These are phyloP conservation scores for Euthynnus affinis DNA, from an alignment of 2,797 vertebrate genomes.

Conservation along the genomic window DNA sequence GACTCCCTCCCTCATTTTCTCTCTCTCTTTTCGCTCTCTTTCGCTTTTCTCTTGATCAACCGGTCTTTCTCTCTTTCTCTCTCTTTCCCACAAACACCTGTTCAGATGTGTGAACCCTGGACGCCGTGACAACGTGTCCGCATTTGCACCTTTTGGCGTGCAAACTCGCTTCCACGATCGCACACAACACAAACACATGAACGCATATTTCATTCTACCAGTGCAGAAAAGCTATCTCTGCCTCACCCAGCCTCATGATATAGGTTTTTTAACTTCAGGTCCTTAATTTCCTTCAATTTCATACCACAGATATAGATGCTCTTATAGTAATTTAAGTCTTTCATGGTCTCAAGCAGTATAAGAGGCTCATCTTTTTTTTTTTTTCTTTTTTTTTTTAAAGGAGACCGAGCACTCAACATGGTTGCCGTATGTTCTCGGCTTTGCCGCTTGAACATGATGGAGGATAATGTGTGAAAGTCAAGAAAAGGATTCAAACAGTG, in stretches of 20 bases:
- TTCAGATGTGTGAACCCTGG: slow-evolving; percentile 33
- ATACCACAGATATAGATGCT: slow-evolving; percentile 52
- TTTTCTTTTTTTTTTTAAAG: too few species aligned
- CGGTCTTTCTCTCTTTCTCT: neutral
- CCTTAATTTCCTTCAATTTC: slow-evolving; percentile 65
- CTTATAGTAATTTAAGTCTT: slow-evolving; percentile 60
- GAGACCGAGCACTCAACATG: slow-evolving; percentile 22
- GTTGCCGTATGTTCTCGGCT: slow-evolving; percentile 31
- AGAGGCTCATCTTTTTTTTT: slow-evolving; percentile 39
- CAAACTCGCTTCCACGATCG: rapidly evolving
- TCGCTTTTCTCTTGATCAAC: slow-evolving; percentile 23
- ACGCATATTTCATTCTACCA: neutral
- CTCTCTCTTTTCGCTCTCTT: slow-evolving; percentile 5
- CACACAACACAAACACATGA: neutral
- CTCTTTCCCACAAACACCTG: slow-evolving; percentile 49
- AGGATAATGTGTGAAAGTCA: slow-evolving; percentile 20
- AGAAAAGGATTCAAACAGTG: slow-evolving; percentile 20
- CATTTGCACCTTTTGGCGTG: slow-evolving; percentile 26
- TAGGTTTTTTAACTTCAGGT: slow-evolving; percentile 41
- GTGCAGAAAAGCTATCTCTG: slow-evolving; percentile 1
- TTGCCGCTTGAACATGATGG: slow-evolving; percentile 7
- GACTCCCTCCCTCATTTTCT: slow-evolving; percentile 52
- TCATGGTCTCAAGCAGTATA: slow-evolving; percentile 49
- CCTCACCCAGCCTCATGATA: neutral
- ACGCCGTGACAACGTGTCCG: slow-evolving; percentile 2